Conservation (phyloP, 1,140 invertebrate species). For the Melipona quadrifasciata region DNA sequence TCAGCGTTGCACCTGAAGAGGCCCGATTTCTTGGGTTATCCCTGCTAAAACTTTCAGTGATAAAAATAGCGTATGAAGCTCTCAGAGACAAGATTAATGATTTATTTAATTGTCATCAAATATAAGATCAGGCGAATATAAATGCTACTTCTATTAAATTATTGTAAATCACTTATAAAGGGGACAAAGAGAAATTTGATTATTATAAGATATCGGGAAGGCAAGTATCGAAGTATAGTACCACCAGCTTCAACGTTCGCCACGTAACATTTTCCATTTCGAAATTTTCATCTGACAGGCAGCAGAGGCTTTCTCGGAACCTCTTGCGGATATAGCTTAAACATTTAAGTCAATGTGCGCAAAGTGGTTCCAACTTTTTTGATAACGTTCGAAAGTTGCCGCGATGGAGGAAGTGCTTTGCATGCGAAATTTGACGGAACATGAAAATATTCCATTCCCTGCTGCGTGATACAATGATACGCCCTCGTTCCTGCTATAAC, state of each 20-base stretch:
- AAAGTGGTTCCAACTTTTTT: not conserved
- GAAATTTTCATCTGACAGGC: not conserved
- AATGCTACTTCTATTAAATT: too few species aligned
- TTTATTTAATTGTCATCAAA: too few species aligned
- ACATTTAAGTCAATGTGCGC: constrained; percentile 1
- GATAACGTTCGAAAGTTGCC: not conserved
- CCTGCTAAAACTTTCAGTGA: too few species aligned
- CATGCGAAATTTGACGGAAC: not conserved
- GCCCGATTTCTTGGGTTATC: too few species aligned
- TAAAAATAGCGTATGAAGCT: too few species aligned
- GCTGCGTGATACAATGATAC: not conserved
- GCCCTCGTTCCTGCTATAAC: not conserved
- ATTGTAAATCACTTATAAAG: too few species aligned
- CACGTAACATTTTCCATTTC: not conserved
- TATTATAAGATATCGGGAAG: too few species aligned
- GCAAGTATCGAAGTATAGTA: not conserved
- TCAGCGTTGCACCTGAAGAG: too few species aligned
- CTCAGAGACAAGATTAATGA: too few species aligned
- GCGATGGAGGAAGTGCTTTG: not conserved
- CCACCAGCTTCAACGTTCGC: too few species aligned
- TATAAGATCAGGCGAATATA: too few species aligned
- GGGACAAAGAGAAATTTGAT: too few species aligned
- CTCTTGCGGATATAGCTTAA: not conserved
- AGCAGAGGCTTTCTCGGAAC: not conserved
- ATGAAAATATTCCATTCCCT: not conserved